Evolutionary conservation across 2,888 invertebrate species (phyloP), one percentile per base, ranked within the genome.

Genomic region (Augiades crinisus): DNA sequence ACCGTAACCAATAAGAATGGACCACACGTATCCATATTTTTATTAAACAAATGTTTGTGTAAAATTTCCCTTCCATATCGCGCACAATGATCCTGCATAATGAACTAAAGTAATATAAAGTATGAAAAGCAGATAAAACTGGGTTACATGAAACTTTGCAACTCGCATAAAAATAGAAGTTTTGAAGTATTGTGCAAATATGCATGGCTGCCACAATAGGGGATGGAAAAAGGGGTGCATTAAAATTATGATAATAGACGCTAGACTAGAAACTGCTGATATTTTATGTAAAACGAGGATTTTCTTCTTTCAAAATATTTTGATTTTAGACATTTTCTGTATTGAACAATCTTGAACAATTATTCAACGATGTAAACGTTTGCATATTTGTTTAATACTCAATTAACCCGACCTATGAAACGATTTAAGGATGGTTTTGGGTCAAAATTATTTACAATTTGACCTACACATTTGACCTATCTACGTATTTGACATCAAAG

Each of bases 151-250:
- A 34, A 43, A 50, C 34, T 50, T 33, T 17, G 40, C 33, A 41
- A 41, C 49, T 49, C 34, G 38, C 27, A 43, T 50, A 43, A 49
- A 43, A 50, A 50, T 36, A 19, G 41, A 41, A 41, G 31, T 43
- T 50, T 34, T 50, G 49, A 50, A 50, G 49, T 50, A 50, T 50
- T 50, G 49, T 41, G 49, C 40, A 40, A 49, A 49, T 41, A 50
- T 24, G 49, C 41, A 49, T 17, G 41, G 24, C 40, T 34, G 17
- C 19, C 24, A 43, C 49, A 50, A 50, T 50, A 22, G 17, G n/a
- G 7, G 24, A 24, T 24, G 12, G 41, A 14, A 40, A 33, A 31
- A 49, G 34, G 22, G 34, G 34, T 36, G 49, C 41, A 36, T 50
- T 49, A 43, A 43, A 50, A 43, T 50, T 43, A 50, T 50, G 49